Conservation (phyloP, 2,888 invertebrate species). For the Trachelus stipa region DNA sequence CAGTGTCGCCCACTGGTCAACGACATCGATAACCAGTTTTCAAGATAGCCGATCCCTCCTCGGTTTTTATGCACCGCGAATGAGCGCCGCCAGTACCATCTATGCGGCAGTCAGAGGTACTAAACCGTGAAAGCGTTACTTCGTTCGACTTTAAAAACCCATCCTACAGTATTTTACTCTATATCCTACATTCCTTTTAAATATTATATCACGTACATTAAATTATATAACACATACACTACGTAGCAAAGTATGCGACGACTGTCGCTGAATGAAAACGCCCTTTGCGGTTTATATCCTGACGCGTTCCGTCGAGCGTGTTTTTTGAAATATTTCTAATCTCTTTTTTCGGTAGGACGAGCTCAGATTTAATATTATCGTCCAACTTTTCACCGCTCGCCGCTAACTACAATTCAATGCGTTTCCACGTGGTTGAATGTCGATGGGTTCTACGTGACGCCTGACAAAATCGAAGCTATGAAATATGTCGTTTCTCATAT, state of each 20-base stretch:
- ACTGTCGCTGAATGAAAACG: not conserved
- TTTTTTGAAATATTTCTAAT: slow-evolving; percentile 2
- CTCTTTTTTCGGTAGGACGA: slow-evolving; percentile 6
- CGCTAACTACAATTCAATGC: slow-evolving; percentile 14
- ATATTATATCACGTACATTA: not conserved
- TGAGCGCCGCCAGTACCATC: not conserved
- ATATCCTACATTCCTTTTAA: not conserved
- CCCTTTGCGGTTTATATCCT: slow-evolving; percentile 20
- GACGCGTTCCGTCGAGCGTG: slow-evolving; percentile 5
- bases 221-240: not conserved
- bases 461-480: slow-evolving; percentile 38
- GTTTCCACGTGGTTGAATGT: slow-evolving; percentile 26
- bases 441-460: slow-evolving; percentile 33
- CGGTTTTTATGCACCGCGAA: not conserved
- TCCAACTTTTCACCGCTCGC: not conserved
- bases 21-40: slow-evolving; percentile 9
- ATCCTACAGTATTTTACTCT: not conserved
- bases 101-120: not conserved
- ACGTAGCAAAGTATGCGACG: not conserved
- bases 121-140: not conserved
- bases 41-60: not conserved
- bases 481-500: slow-evolving; percentile 11
- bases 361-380: slow-evolving; percentile 39
- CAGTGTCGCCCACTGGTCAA: slow-evolving; percentile 4
- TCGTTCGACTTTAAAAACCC: not conserved